Evolutionary conservation across 2,888 invertebrate species (phyloP).

Genomic region (Colletes collaris): DNA sequence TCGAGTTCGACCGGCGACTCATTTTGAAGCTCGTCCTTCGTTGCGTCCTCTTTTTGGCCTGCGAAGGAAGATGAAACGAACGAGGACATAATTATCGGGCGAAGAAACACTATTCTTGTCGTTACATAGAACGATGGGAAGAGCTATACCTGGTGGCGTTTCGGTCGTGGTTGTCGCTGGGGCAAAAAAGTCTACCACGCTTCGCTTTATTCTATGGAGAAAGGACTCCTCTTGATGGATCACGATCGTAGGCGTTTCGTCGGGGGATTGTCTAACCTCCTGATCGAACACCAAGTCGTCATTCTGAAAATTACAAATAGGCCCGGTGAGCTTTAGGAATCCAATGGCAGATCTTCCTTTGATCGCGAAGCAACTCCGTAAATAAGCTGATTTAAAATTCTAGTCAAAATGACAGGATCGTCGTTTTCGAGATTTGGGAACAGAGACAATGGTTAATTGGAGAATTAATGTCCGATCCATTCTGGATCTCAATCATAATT

Average conservation of each 20-base stretch:
- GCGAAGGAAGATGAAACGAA: not conserved
- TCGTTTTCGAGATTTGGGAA: too few relatives aligned
- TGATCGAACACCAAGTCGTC: slow-evolving; percentile 79
- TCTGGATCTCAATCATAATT: too few relatives aligned
- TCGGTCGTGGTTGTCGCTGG: slow-evolving; percentile 27
- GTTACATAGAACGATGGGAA: not conserved
- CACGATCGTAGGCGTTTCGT: slow-evolving; percentile 69
- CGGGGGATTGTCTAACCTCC: slow-evolving; percentile 68
- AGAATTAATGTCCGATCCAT: too few relatives aligned
- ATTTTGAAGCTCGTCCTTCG: slow-evolving; percentile 10
- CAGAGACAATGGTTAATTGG: too few relatives aligned
- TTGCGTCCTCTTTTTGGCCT: not conserved
- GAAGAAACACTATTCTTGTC: too few relatives aligned
- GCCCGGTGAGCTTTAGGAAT: not conserved
- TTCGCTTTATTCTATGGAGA: slow-evolving; percentile 81
- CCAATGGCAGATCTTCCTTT: not conserved
- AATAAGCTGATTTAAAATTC: too few relatives aligned
- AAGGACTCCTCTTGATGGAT: slow-evolving; percentile 67
- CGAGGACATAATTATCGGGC: too few relatives aligned
- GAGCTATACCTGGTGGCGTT: slow-evolving; percentile 43
- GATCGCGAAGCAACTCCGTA: too few relatives aligned
- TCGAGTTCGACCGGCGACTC: not conserved
- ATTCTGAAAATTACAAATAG: slow-evolving; percentile 67
- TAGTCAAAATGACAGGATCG: too few relatives aligned
- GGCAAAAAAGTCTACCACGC: slow-evolving; percentile 58